Conservation (phyloP, 2,113 vertebrate species). For the Tenebrosternarchus preto region DNA sequence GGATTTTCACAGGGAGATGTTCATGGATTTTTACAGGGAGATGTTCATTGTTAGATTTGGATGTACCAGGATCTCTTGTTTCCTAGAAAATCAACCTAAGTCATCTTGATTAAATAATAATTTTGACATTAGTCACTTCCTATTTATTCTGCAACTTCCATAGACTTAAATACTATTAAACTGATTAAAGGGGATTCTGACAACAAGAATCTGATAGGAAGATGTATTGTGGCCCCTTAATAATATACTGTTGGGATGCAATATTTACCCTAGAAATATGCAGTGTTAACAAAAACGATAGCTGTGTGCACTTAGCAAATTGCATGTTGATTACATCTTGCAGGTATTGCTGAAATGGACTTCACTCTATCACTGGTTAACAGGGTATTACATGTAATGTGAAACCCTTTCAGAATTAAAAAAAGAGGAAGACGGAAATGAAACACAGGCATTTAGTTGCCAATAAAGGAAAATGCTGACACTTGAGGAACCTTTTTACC, state of each 20-base stretch:
- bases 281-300: constrained; percentile 70
- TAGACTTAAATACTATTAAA: constrained; percentile 70
- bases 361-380: constrained; percentile 71
- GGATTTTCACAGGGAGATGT: no score
- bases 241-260: constrained; percentile 66
- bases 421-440: neutral
- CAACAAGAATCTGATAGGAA: constrained; percentile 66
- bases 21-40: no score
- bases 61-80: no score
- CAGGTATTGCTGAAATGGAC: constrained; percentile 68
- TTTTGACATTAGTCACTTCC: constrained; percentile 65
- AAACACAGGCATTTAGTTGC: constrained; percentile 59
- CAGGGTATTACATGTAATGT: constrained; percentile 68
- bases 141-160: constrained; percentile 64
- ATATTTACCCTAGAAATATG: constrained; percentile 72
- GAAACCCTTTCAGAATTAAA: constrained; percentile 59
- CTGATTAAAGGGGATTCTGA: constrained; percentile 65
- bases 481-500: constrained; percentile 64
- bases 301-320: constrained; percentile 78
- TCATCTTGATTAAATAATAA: constrained; percentile 70
- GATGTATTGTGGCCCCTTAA: constrained; percentile 56
- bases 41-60: no score
- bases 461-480: constrained; percentile 70
- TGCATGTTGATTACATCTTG: constrained; percentile 71
- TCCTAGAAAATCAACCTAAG: neutral